phyloP scores from a whole-genome alignment of 1,140 invertebrate genomes.

The Polypedilum vanderplanki region DNA sequence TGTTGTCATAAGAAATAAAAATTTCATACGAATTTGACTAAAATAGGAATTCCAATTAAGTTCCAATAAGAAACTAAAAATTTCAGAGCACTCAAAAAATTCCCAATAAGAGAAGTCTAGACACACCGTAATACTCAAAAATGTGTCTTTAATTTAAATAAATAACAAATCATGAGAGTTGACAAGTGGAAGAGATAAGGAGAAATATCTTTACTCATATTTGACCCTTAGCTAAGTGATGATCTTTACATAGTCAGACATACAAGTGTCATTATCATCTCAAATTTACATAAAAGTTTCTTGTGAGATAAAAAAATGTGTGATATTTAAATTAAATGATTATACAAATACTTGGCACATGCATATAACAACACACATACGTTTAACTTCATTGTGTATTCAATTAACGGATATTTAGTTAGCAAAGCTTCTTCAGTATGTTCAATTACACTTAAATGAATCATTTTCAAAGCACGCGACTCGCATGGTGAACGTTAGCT shows the following conservation, averaged over 20 bases:
- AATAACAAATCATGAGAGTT: too few species aligned
- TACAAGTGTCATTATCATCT: too few species aligned
- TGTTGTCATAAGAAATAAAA: too few species aligned
- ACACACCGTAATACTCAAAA: too few species aligned
- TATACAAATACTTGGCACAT: neutral
- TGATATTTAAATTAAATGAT: slow-evolving; percentile 13
- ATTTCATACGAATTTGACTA: too few species aligned
- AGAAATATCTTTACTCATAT: neutral
- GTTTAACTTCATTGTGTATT: neutral
- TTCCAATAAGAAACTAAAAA: too few species aligned
- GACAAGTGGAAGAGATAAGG: neutral
- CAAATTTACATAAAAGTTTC: too few species aligned
- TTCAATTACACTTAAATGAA: slow-evolving; percentile 15
- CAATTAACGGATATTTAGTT: neutral
- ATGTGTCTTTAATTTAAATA: too few species aligned
- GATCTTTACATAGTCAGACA: neutral
- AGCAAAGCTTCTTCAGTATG: neutral
- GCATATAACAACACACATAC: neutral
- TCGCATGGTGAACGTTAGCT: neutral
- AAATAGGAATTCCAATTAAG: too few species aligned
- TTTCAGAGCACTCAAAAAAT: too few species aligned
- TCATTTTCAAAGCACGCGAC: slow-evolving; percentile 7
- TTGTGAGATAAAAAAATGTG: too few species aligned
- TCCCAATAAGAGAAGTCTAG: too few species aligned
- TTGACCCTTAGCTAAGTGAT: neutral